These are phyloP conservation scores for Rhimphoctona megacephalus DNA, from an alignment of 2,888 invertebrate genomes.

Conservation along the genomic window DNA sequence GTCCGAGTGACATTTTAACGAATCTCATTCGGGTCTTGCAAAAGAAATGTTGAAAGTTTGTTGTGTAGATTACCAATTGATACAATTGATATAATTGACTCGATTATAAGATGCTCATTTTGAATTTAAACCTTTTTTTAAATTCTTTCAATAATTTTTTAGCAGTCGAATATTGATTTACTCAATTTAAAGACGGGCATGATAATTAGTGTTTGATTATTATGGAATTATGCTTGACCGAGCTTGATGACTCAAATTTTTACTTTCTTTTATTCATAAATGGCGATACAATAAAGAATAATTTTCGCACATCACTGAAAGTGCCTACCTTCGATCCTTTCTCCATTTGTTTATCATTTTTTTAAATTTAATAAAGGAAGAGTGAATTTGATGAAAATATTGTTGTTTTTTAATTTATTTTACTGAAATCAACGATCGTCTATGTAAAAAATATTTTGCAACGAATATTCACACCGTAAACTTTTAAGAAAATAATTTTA, in stretches of 20 bases:
- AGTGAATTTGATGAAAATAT: too few species aligned
- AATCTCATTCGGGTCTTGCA: background rate
- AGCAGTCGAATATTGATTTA: too few species aligned
- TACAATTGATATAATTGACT: background rate
- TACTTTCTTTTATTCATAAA: background rate
- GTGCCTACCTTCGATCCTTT: background rate
- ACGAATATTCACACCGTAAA: too few species aligned
- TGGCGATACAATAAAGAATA: background rate
- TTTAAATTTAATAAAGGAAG: background rate
- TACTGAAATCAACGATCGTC: too few species aligned
- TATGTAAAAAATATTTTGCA: too few species aligned
- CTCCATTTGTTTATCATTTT: background rate
- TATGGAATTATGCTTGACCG: background rate
- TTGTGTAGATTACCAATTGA: slow-evolving; percentile 29
- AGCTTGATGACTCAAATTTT: background rate
- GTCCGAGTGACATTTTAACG: background rate
- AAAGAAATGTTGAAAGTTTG: background rate
- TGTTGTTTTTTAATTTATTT: background rate
- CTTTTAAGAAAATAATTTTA: too few species aligned
- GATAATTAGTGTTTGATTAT: background rate
- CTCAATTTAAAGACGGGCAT: background rate
- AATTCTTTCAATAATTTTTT: background rate
- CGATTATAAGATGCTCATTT: background rate
- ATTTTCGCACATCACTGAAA: background rate
- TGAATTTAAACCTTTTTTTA: background rate